Conservation (phyloP, 1,140 invertebrate genomes). For the Orchesella cincta region DNA sequence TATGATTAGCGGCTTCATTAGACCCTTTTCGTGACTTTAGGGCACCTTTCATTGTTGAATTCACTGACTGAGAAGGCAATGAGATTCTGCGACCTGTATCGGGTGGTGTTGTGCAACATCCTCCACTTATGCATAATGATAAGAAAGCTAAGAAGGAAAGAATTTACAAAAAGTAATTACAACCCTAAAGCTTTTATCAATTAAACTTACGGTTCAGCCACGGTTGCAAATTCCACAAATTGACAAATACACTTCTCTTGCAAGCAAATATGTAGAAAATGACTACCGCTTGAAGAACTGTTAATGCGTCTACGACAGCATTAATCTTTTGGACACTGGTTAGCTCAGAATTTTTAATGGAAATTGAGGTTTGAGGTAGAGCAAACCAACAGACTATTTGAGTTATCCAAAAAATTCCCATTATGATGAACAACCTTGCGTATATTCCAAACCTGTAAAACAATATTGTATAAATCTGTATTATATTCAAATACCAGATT, state of each 20-base stretch:
- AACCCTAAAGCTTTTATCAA: neutral
- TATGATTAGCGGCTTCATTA: too few species aligned
- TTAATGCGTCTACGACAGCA: neutral
- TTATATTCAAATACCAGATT: neutral
- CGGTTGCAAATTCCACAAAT: neutral
- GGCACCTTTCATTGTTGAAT: too few species aligned
- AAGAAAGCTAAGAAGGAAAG: neutral
- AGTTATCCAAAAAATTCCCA: neutral
- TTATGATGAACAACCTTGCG: neutral
- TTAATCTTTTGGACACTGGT: neutral
- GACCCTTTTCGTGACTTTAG: too few species aligned
- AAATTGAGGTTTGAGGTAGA: neutral
- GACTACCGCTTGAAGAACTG: neutral
- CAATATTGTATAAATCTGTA: neutral
- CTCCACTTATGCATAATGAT: neutral
- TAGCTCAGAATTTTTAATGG: too few species aligned
- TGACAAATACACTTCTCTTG: neutral
- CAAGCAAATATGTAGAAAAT: conserved; percentile 4
- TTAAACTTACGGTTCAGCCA: neutral
- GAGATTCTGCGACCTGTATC: too few species aligned
- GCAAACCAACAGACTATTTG: neutral
- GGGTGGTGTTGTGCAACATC: neutral
- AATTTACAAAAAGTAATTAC: neutral
- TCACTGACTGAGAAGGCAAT: too few species aligned
- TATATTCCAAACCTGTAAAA: conserved; percentile 1